phyloP scores from a whole-genome alignment of 1,140 invertebrate species.

The Myzus persicae region DNA sequence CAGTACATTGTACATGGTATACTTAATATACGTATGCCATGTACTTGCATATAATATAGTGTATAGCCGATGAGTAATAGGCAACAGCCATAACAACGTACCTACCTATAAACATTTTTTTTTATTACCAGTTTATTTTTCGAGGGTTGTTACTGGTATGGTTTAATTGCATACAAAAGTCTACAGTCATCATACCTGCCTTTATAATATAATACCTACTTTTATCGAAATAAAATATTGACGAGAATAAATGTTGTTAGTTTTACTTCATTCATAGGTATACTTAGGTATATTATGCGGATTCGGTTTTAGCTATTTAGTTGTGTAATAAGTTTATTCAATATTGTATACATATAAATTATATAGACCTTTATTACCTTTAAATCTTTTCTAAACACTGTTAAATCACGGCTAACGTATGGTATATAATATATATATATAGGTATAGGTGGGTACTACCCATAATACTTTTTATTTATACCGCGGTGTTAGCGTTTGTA shows the following conservation, averaged over 20 bases:
- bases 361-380: background rate
- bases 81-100: background rate
- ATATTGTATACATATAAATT: background rate
- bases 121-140: background rate
- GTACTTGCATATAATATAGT: background rate
- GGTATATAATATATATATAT: background rate
- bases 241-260: background rate
- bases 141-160: background rate
- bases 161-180: background rate
- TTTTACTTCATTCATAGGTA: background rate
- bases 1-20: too few species aligned
- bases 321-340: background rate
- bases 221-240: background rate
- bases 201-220: background rate
- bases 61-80: background rate
- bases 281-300: background rate
- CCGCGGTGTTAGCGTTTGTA: background rate
- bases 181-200: background rate
- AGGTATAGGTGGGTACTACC: too few species aligned
- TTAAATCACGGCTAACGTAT: background rate
- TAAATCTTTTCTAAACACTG: background rate
- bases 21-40: background rate
- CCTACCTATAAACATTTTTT: background rate
- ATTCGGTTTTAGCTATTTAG: background rate
- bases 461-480: background rate